phyloP scores from a whole-genome alignment of 2,797 vertebrate genomes.

The Meriones psammophilus region DNA sequence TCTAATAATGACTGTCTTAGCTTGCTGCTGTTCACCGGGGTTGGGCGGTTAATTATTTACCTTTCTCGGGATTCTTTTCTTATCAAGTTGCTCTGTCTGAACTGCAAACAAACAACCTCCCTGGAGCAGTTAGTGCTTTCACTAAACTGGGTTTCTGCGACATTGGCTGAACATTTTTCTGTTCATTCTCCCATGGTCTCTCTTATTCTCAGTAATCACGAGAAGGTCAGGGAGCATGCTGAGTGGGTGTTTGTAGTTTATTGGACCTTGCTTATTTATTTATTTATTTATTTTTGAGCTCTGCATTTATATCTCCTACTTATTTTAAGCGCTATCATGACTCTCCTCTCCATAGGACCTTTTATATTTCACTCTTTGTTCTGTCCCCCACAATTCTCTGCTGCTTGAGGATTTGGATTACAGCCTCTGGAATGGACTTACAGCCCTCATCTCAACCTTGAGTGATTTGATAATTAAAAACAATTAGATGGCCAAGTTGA shows the following conservation, averaged over 20 bases:
- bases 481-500: constrained; percentile 50
- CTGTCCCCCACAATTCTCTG: not conserved
- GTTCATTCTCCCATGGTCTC: not conserved
- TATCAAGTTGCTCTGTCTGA: constrained; percentile 71
- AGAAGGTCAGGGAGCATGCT: not conserved
- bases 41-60: constrained; percentile 78
- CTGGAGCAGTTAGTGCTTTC: not conserved
- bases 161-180: not conserved
- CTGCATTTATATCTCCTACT: not conserved
- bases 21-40: not conserved
- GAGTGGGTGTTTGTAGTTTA: not conserved
- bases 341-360: not conserved
- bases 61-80: constrained; percentile 81
- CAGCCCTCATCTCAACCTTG: not conserved
- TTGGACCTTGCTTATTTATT: not conserved
- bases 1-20: constrained; percentile 21
- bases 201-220: not conserved
- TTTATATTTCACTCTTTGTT: constrained; percentile 22
- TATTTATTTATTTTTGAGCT: not conserved
- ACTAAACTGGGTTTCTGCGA: constrained; percentile 17
- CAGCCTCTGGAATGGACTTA: not conserved
- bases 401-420: constrained; percentile 38
- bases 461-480: constrained; percentile 65
- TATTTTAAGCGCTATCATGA: not conserved
- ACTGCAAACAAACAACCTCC: constrained; percentile 71